Percentiles rank a stretch among this genome's conserved stretches.
phyloP scores from a whole-genome alignment of 2,888 invertebrate species.

The Choristoneura rosaceana region DNA sequence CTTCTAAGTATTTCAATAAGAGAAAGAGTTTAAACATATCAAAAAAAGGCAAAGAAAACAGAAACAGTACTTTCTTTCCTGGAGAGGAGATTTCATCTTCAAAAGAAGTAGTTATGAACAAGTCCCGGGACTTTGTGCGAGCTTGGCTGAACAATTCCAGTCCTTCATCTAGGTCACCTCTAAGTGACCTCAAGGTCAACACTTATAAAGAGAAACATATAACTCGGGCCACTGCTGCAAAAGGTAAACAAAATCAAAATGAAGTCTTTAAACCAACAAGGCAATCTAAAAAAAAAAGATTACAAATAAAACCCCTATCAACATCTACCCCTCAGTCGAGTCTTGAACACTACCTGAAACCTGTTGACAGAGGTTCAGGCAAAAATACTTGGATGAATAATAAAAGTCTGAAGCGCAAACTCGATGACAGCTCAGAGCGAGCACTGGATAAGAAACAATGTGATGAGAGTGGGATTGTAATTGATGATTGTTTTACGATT shows the following conservation, averaged over 20 bases:
- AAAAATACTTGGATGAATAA: conserved; percentile 39
- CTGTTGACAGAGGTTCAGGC: conserved; percentile 20
- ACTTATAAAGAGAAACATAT: conserved; percentile 3
- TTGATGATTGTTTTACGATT: conserved; percentile 65
- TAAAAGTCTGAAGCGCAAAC: conserved; percentile 42
- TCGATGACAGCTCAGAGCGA: conserved; percentile 12
- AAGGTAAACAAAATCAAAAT: conserved; percentile 37
- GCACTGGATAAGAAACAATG: conserved; percentile 46
- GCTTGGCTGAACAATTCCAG: conserved; percentile 64
- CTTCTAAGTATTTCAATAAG: conserved; percentile 72
- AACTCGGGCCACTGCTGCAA: conserved; percentile 19
- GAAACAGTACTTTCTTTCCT: conserved; percentile 51
- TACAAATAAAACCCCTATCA: conserved; percentile 47
- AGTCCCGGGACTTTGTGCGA: conserved; percentile 62
- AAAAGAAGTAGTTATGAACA: conserved; percentile 61
- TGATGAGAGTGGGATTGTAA: conserved; percentile 69
- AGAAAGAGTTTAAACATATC: conserved; percentile 59
- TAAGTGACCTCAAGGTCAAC: conserved; percentile 69
- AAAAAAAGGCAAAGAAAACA: conserved; percentile 61
- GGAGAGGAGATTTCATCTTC: conserved; percentile 60
- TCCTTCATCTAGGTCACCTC: conserved; percentile 61
- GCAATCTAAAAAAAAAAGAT: conserved; percentile 29
- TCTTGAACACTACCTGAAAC: conserved; percentile 39
- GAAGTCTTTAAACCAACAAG: conserved; percentile 2
- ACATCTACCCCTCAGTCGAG: conserved; percentile 33